Evolutionary conservation across 2,113 vertebrate genomes (phyloP).

Genomic region (Ia io): DNA sequence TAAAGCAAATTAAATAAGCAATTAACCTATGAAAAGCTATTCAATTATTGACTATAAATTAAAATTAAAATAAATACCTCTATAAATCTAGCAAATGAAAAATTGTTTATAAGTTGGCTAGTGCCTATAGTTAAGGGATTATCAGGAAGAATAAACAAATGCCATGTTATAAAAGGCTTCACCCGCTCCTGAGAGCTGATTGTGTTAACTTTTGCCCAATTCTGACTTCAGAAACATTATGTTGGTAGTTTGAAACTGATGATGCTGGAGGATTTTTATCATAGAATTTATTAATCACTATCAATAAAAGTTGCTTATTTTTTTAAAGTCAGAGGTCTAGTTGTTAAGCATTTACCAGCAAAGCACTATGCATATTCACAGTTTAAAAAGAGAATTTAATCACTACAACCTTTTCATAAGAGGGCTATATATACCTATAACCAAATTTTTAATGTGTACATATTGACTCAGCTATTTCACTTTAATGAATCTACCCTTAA

Average conservation of each 20-base stretch:
- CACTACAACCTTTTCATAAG: not conserved
- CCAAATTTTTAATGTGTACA: not conserved
- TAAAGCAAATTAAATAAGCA: not conserved
- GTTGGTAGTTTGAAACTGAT: not conserved
- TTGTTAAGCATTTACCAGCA: not conserved
- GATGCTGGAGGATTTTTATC: not conserved
- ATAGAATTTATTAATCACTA: not conserved
- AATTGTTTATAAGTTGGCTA: not conserved
- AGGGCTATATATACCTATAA: not conserved
- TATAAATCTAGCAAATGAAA: not conserved
- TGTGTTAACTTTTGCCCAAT: not conserved
- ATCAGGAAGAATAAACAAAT: not conserved
- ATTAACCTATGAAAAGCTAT: not conserved
- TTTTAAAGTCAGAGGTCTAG: not conserved
- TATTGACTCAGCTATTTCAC: not conserved
- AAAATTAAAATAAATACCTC: not conserved
- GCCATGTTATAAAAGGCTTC: not conserved
- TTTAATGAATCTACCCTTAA: not conserved
- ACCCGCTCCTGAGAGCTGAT: too few species aligned
- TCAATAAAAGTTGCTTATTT: not conserved
- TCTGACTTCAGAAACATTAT: not conserved
- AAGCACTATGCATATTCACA: not conserved
- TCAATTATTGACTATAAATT: not conserved
- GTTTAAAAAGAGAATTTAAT: not conserved
- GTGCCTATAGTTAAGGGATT: accelerated